A percentile compares a stretch with the other conserved stretches of the same genome.
Conservation (phyloP, 2,113 vertebrate species). For the Cranoglanis bouderius region DNA sequence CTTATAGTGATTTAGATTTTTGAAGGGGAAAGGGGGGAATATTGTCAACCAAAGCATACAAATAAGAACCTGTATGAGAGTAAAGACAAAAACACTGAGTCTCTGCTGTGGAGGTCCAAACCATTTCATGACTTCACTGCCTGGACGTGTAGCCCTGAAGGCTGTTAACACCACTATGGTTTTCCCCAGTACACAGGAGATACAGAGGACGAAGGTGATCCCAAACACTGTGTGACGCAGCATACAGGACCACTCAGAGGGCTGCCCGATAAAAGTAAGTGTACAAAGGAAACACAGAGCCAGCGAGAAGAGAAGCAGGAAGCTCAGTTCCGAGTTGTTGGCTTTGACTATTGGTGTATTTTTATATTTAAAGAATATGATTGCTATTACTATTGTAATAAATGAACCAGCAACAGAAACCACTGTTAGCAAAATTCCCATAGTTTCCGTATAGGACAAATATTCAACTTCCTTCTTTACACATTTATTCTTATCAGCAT, state of each 20-base stretch:
- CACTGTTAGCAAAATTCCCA: constrained; percentile 64
- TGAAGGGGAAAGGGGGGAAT: constrained; percentile 66
- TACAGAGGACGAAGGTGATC: constrained; percentile 55
- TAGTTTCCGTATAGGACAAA: constrained; percentile 65
- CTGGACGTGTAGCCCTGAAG: constrained; percentile 54
- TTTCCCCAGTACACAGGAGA: constrained; percentile 57
- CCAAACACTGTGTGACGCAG: constrained; percentile 54
- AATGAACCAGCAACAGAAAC: constrained; percentile 63
- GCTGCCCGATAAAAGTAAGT: constrained; percentile 46
- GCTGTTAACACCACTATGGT: constrained; percentile 58
- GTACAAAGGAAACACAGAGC: constrained; percentile 53
- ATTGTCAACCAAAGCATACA: constrained; percentile 65
- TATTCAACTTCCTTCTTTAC: constrained; percentile 66
- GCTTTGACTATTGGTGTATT: constrained; percentile 62
- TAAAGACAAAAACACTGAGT: constrained; percentile 65
- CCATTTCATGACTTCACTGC: constrained; percentile 62
- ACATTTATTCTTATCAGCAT: constrained; percentile 61
- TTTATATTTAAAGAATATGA: constrained; percentile 68
- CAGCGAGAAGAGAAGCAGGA: constrained; percentile 50
- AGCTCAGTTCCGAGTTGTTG: constrained; percentile 55
- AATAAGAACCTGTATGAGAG: constrained; percentile 64
- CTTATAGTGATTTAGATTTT: constrained; percentile 62
- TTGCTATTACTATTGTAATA: constrained; percentile 57
- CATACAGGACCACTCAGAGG: constrained; percentile 56
- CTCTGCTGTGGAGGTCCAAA: constrained; percentile 66